phyloP scores from a whole-genome alignment of 2,113 vertebrate genomes.

The Mystacornis crossleyi region DNA sequence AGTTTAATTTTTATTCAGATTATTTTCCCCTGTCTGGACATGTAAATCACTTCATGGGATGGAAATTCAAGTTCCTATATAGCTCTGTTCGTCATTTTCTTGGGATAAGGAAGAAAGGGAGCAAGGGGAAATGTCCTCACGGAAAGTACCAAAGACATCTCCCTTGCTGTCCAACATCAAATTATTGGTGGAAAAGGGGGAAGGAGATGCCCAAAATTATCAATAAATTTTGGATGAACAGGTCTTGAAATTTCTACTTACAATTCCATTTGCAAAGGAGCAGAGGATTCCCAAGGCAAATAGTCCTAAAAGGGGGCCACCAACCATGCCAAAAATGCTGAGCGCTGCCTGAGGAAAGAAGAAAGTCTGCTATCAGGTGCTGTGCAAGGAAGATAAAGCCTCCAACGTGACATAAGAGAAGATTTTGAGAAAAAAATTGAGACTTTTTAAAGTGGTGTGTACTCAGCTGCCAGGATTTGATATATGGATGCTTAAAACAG shows the following conservation, averaged over 20 bases:
- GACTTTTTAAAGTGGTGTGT: not conserved
- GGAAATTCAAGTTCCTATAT: not conserved
- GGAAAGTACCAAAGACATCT: not conserved
- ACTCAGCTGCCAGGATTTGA: not conserved
- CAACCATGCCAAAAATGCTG: slow-evolving; percentile 94
- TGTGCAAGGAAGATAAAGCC: not conserved
- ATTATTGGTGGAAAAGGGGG: not conserved
- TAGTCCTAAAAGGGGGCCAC: slow-evolving; percentile 91
- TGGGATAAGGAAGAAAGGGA: not conserved
- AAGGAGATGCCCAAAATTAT: not conserved
- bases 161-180: not conserved
- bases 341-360: slow-evolving; percentile 84
- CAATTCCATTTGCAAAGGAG: slow-evolving; percentile 85
- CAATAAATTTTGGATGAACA: not conserved
- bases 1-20: not conserved
- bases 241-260: slow-evolving; percentile 76
- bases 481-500: not conserved
- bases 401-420: not conserved
- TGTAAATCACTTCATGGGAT: not conserved
- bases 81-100: not conserved
- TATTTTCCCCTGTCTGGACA: rapidly evolving
- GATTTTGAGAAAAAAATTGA: not conserved
- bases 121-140: not conserved
- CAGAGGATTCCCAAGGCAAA: slow-evolving; percentile 91
- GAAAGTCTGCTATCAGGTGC: not conserved